Conservation (phyloP, 30 jellyfish, hydroid and myxozoan genomes). For the Pseudorhiza aurosa region DNA sequence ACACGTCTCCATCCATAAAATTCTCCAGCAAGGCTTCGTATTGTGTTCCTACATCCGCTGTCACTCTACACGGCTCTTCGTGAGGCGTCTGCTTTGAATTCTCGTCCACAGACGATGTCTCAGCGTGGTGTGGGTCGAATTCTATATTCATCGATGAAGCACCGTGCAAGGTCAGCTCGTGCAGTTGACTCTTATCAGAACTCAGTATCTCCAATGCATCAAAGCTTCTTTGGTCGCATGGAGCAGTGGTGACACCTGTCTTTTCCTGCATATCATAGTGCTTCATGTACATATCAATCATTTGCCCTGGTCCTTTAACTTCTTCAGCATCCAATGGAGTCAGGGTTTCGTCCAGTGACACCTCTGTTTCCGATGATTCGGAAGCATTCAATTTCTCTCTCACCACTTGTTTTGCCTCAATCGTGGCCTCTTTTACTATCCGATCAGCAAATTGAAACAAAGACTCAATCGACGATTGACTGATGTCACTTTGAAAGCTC, state of each 20-base stretch:
- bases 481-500: not conserved
- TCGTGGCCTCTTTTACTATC: constrained; percentile 60
- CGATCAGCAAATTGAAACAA: constrained; percentile 57
- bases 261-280: not conserved
- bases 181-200: too few relatives aligned
- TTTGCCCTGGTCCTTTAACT: constrained; percentile 45
- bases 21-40: not conserved
- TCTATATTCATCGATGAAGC: too few relatives aligned
- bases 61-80: not conserved
- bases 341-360: not conserved
- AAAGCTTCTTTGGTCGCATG: too few relatives aligned
- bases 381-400: constrained; percentile 36
- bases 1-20: not conserved
- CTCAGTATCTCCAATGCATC: too few relatives aligned
- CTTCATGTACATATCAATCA: constrained; percentile 34
- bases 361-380: not conserved
- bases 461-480: constrained; percentile 40
- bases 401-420: constrained; percentile 25
- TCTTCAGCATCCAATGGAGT: constrained; percentile 19
- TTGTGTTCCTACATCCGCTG: not conserved
- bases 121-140: constrained; percentile 45
- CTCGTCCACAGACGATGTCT: constrained; percentile 65
- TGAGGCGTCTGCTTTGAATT: constrained; percentile 32
- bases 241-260: too few relatives aligned
- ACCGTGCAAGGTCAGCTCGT: too few relatives aligned